These are phyloP conservation scores for Microcebus lehilahytsara DNA, from an alignment of 2,113 vertebrate genomes.

Conservation along the genomic window DNA sequence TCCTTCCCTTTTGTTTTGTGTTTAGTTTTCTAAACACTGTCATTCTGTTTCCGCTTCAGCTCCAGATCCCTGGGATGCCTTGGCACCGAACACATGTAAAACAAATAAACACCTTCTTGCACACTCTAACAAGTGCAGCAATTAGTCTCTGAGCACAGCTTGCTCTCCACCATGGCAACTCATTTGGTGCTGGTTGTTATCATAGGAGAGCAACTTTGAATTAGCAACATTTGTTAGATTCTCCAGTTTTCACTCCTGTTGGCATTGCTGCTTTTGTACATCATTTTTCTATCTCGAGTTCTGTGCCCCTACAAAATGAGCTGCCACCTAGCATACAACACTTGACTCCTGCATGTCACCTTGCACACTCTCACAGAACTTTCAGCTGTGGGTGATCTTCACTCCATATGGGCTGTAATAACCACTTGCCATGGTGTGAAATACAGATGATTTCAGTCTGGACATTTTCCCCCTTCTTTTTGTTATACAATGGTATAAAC, in stretches of 20 bases:
- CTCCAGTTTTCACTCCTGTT: slow-evolving; percentile 43
- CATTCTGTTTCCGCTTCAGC: slow-evolving; percentile 79
- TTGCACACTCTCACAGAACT: slow-evolving; percentile 18
- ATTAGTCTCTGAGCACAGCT: slow-evolving; percentile 78
- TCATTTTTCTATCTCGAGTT: background rate
- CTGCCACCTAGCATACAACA: background rate
- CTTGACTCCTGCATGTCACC: slow-evolving; percentile 52
- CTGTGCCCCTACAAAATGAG: background rate
- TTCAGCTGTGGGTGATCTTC: slow-evolving; percentile 44
- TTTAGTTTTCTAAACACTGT: slow-evolving; percentile 79
- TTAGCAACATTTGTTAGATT: slow-evolving; percentile 72
- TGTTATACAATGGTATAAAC: background rate
- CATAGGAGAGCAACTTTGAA: slow-evolving; percentile 64
- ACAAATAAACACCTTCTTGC: slow-evolving; percentile 80
- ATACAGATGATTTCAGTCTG: slow-evolving; percentile 40
- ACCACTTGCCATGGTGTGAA: slow-evolving; percentile 53
- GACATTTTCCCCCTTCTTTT: slow-evolving; percentile 16
- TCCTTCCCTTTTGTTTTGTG: slow-evolving; percentile 72
- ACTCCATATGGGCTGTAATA: slow-evolving; percentile 61
- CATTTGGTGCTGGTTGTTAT: slow-evolving; percentile 69
- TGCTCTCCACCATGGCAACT: slow-evolving; percentile 64
- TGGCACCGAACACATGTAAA: slow-evolving; percentile 78
- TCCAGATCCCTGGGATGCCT: slow-evolving; percentile 74
- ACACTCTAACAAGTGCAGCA: slow-evolving; percentile 78
- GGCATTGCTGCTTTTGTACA: background rate